These are phyloP conservation scores for Hydrophis major DNA, from an alignment of 2,797 vertebrate genomes.

Conservation along the genomic window DNA sequence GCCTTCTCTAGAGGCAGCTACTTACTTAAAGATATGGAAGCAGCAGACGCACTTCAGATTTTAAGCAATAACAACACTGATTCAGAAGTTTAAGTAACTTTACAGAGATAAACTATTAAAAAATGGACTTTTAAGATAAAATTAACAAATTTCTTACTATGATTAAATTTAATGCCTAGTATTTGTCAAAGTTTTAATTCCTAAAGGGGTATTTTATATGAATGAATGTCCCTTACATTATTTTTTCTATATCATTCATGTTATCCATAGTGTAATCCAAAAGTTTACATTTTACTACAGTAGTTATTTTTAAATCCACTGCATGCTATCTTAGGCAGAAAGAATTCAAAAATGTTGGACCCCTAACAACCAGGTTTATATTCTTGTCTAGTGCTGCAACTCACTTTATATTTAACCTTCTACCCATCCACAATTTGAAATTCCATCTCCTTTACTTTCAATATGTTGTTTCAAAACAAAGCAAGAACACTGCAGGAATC, in stretches of 20 bases:
- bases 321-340: slow-evolving; percentile 22
- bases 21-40: neutral
- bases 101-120: neutral
- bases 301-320: slow-evolving; percentile 16
- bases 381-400: neutral
- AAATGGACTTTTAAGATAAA: neutral
- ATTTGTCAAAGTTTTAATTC: neutral
- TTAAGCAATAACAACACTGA: neutral
- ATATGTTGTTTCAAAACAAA: neutral
- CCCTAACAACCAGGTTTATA: neutral
- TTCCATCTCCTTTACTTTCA: slow-evolving; percentile 1
- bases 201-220: neutral
- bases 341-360: neutral
- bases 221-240: neutral
- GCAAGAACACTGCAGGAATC: neutral
- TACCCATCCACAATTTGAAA: neutral
- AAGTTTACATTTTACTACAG: slow-evolving; percentile 20
- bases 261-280: neutral
- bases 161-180: neutral
- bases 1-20: neutral
- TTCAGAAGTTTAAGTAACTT: neutral
- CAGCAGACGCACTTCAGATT: neutral
- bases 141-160: neutral
- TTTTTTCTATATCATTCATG: neutral
- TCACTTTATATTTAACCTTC: neutral